phyloP scores from a whole-genome alignment of 2,888 invertebrate species.

The Agrochola macilenta region DNA sequence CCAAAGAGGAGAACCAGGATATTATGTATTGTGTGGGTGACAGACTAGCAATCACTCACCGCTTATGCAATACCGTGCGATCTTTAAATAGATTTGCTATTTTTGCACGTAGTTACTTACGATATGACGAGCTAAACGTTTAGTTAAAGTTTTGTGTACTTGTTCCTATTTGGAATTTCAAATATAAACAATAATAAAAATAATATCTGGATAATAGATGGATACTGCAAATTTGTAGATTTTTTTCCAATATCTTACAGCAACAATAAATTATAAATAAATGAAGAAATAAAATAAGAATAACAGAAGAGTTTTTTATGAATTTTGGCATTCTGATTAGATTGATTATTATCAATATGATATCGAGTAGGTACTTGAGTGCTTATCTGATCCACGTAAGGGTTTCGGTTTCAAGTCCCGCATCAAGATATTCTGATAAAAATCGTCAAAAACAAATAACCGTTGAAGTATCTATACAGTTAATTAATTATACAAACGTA shows the following conservation, averaged over 20 bases:
- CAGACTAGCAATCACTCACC: conserved; percentile 30
- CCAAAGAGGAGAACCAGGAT: conserved; percentile 54
- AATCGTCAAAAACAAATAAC: conserved; percentile 7
- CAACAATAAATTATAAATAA: not conserved
- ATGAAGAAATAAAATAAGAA: not conserved
- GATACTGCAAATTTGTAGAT: not conserved
- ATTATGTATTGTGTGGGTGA: conserved; percentile 52
- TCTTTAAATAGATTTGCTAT: conserved; percentile 51
- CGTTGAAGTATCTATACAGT: not conserved
- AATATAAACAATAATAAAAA: conserved; percentile 1
- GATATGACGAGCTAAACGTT: not conserved
- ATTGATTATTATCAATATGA: conserved; percentile 26
- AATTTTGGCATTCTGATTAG: conserved; percentile 12
- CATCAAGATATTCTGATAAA: conserved; percentile 22
- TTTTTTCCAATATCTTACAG: not conserved
- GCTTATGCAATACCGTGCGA: conserved; percentile 29
- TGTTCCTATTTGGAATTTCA: not conserved
- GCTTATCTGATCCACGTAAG: conserved; percentile 36
- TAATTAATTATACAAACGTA: conserved; percentile 10
- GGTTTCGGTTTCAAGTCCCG: conserved; percentile 29
- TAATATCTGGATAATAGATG: not conserved
- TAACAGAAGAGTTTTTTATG: not conserved
- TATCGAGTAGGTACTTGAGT: not conserved
- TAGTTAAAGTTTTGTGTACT: not conserved
- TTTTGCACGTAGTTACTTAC: conserved; percentile 13